Conservation (phyloP, 2,797 vertebrate genomes). For the Poecilia gillii region DNA sequence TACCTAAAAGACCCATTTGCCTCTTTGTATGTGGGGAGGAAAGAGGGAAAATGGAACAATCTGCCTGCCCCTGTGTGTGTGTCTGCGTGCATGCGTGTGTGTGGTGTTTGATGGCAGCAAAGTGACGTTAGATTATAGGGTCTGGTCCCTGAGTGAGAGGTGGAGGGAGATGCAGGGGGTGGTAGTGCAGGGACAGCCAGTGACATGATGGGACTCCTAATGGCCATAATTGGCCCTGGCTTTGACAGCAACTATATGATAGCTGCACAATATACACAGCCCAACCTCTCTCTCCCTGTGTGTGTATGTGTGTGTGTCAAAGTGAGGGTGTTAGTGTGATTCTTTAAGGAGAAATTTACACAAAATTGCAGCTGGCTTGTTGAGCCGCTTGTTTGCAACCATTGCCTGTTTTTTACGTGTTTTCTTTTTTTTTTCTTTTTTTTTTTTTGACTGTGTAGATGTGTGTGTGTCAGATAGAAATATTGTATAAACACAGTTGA, state of each 20-base stretch:
- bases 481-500: constrained; percentile 71
- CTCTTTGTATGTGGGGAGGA: constrained; percentile 42
- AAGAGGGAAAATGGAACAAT: constrained; percentile 72
- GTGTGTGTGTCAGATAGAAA: constrained; percentile 56
- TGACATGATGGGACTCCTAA: constrained; percentile 99
- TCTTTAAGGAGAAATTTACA: constrained; percentile 97
- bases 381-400: constrained; percentile 79
- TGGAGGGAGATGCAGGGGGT: constrained; percentile 85
- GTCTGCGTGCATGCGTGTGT: not conserved
- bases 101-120: constrained; percentile 87
- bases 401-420: constrained; percentile 85
- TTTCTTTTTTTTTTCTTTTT: constrained; percentile 36
- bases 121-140: constrained; percentile 99
- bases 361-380: constrained; percentile 95
- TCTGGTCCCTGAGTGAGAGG: constrained; percentile 76
- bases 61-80: constrained; percentile 47
- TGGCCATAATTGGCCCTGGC: constrained; percentile 98
- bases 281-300: constrained; percentile 46
- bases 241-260: constrained; percentile 99
- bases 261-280: constrained; percentile 90
- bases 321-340: constrained; percentile 65
- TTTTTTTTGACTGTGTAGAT: constrained; percentile 19
- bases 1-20: constrained; percentile 39
- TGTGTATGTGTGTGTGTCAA: constrained; percentile 30
- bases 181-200: constrained; percentile 87